These are phyloP conservation scores for Polymixis lichenea DNA, from an alignment of 2,888 invertebrate species.

Conservation along the genomic window DNA sequence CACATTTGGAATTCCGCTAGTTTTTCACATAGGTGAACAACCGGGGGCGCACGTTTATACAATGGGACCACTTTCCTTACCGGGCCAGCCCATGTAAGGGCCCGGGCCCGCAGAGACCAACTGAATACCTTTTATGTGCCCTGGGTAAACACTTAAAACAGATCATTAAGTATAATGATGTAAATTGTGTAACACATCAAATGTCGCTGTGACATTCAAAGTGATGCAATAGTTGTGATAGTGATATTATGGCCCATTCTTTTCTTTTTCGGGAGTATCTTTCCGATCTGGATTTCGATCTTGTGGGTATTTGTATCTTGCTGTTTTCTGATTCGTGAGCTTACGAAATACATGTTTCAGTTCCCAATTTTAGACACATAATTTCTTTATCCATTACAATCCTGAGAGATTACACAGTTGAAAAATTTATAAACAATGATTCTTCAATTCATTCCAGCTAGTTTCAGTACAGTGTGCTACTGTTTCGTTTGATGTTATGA, in stretches of 20 bases:
- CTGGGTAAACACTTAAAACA: constrained; percentile 61
- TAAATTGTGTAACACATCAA: constrained; percentile 64
- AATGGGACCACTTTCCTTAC: constrained; percentile 87
- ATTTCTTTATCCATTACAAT: not conserved
- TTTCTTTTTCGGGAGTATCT: constrained; percentile 9
- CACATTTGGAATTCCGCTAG: constrained; percentile 75
- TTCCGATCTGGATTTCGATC: constrained; percentile 18
- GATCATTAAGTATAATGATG: constrained; percentile 67
- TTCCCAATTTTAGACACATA: not conserved
- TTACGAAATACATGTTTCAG: constrained; percentile 5
- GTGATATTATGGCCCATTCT: constrained; percentile 18
- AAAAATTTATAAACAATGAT: constrained; percentile 7
- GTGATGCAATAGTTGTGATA: constrained; percentile 40
- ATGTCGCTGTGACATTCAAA: constrained; percentile 58
- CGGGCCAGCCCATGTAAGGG: constrained; percentile 77
- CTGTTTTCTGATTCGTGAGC: not conserved
- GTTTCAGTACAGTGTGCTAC: constrained; percentile 8
- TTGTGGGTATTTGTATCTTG: not conserved
- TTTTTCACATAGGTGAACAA: constrained; percentile 85
- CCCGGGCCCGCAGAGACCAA: constrained; percentile 50
- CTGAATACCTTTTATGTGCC: constrained; percentile 67
- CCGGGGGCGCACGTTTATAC: constrained; percentile 75
- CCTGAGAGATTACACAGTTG: not conserved
- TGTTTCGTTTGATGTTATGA: constrained; percentile 24
- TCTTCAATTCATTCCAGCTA: not conserved